Evolutionary conservation across 2,113 vertebrate species (phyloP), one percentile per base, ranked within the genome.

Genomic region (Gymnobelideus leadbeateri): DNA sequence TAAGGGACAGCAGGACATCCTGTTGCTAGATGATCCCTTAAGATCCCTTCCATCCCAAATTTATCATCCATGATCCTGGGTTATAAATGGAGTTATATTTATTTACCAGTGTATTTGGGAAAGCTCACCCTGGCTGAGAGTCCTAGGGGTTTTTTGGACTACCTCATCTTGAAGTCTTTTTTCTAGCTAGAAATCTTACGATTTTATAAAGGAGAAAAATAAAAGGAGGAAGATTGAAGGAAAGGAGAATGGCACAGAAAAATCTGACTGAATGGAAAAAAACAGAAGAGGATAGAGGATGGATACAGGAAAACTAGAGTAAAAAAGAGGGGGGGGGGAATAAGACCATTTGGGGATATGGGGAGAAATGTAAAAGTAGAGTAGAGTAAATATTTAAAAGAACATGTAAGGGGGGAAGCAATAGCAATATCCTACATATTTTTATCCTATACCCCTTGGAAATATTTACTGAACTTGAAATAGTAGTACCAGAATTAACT

Each of bases 381-480:
- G 24, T 57, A 24, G 11, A 43, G n/a, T 94, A 96, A 94, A 68
- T 92, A 0, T 0, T 84, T 21, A 54, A 92, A 55, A 21, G 9
- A 68, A 8, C 1, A 92, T 49, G 0, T 16, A 8, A 19, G 51
- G 21, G 51, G 25, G 93, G 92, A 51, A 47, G 91, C 10, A 91
- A 57, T 9, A 49, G 43, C 54, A 77, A 51, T 93, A 31, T 49
- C 51, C 24, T 68, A 47, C 52, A 90, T 77, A 47, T 6, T 51
- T 52, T 90, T 28, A 2, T 25, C n/a, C 1, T 5, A 2, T 57
- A 95, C 77, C 8, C 93, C 11, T 90, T 52, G 51, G 77, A 46
- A 94, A 53, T 49, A 50, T 96, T 92, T 43, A 84, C 37, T 84
- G n/a, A 89, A 90, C 26, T 92, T 96, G 2, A 95, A 95, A 94